Base-by-base conservation (phyloP, 2,888 invertebrate genomes). In the Halictus quadricinctus region DNA sequence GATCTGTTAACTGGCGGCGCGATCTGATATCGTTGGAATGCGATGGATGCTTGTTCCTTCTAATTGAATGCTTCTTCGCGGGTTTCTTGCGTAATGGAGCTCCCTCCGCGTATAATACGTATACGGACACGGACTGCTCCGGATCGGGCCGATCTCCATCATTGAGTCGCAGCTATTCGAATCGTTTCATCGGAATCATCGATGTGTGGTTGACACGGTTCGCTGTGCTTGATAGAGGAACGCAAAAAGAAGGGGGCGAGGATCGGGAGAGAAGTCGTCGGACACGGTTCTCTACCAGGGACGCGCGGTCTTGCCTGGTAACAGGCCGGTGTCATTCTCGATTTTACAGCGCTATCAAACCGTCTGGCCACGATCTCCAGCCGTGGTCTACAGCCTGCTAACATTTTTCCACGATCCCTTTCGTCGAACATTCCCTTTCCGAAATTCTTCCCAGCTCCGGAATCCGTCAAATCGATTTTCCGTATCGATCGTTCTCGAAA, bases 251-350 rank as follows among this genome's bases (percentile, higher is more conserved):
- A 41, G 69, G 70, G 15, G 50, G 48, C n/a, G 50, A 60, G 41
- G 58, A 76, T 64, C 25, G 25, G 50, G 58, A 64, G 66, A 60
- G 8, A 66, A 73, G 54, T 15, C 83, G 50, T 29, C 41, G 15
- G 60, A 66, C 70, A 69, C 72, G 74, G 83, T 75, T 46, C 74
- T 50, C 25, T n/a, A 21, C 13, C 46, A 69, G n/a, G 48, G 64
- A 18, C 74, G 77, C 72, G 21, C 54, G n/a, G 54, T 54, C 29
- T 73, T 69, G 41, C 69, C n/a, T 70, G 88, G 85, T 85, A 84
- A 84, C 79, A 72, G 58, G 5, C 83, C 69, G 36, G 60, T 79
- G 88, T 87, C 80, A 80, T 72, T 88, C 83, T 83, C 48, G 76
- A 86, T 89, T 88, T 66, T 21, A 50, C 76, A 64, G 76, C 41